phyloP scores from a whole-genome alignment of 2,888 invertebrate genomes.

The Emmelina monodactyla region DNA sequence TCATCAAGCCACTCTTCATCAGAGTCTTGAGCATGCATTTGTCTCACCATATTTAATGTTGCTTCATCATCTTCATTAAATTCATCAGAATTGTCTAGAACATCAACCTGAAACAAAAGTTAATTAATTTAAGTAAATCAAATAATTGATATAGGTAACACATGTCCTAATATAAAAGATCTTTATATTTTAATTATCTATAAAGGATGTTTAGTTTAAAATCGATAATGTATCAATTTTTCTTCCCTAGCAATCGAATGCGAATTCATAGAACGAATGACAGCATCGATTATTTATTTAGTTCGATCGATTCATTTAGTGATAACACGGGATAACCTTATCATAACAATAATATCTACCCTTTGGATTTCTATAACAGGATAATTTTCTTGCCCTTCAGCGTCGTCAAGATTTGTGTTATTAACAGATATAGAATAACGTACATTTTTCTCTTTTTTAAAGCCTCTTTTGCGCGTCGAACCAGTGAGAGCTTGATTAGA shows the following conservation, averaged over 20 bases:
- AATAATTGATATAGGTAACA: neutral
- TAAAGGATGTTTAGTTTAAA: too few species aligned
- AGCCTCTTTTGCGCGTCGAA: neutral
- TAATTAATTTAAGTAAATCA: neutral
- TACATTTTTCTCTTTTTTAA: constrained; percentile 36
- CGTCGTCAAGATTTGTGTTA: constrained; percentile 30
- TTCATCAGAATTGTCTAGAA: constrained; percentile 30
- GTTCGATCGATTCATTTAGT: constrained; percentile 17
- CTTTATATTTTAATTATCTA: too few species aligned
- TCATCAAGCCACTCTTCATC: constrained; percentile 58
- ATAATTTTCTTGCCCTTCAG: constrained; percentile 22
- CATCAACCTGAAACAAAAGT: constrained; percentile 32
- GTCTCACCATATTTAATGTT: constrained; percentile 35
- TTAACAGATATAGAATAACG: constrained; percentile 39
- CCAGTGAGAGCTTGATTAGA: constrained; percentile 23
- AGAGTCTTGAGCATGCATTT: constrained; percentile 34
- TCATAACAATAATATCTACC: constrained; percentile 33
- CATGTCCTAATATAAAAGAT: too few species aligned
- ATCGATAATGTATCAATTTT: too few species aligned
- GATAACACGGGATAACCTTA: constrained; percentile 26
- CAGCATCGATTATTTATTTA: constrained; percentile 4
- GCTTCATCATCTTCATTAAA: constrained; percentile 29
- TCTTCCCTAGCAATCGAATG: too few species aligned
- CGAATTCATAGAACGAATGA: too few species aligned
- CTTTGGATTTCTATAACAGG: constrained; percentile 48